Base-by-base conservation (phyloP, 2,113 vertebrate genomes). In the Erpornis zantholeuca region DNA sequence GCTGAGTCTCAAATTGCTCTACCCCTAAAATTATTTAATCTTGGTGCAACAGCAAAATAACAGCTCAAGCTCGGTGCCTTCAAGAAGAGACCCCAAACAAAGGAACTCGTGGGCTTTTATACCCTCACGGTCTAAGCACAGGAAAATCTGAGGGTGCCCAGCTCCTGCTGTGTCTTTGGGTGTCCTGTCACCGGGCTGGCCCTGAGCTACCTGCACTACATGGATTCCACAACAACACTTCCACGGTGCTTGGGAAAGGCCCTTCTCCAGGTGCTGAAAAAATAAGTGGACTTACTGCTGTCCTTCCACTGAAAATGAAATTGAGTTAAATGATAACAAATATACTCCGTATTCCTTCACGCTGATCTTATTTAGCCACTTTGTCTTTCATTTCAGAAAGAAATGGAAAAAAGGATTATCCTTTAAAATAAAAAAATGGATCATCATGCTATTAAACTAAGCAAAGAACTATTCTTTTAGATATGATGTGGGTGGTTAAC, bases 121-220 rank as follows among this genome's bases (percentile, higher is more conserved):
- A 36, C 9, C 9, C n/a, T 28, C 54, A 9, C 2, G 11, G 10
- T 11, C 8, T 11, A 52, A 53, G 38, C 27, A 4, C 28, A 60
- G 23, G 19, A 28, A 42, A 15, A 2, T 44, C 14, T 28, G 45
- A 7, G 9, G 2, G 9, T 44, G 3, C 16, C 53, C 1, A 0
- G 25, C 14, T 50, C 25, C 44, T 36, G 25, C 44, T 28, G 23
- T 23, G 19, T 7, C 35, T 4, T 25, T 17, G 25, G 12, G 21
- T 18, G 49, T 12, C 10, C 4, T 0, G 5, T 33, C 42, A 35
- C 35, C 8, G 0, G 35, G 35, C 71, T 6, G 27, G 7, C 36
- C 12, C 10, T 1, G 8, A 70, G 47, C 15, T 24, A n/a, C n/a
- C n/a, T 5, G 64, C 12, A 5, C 40, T 17, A 8, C 29, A 14